Conservation (phyloP, 2,888 invertebrate genomes). For the Microctonus brassicae region DNA sequence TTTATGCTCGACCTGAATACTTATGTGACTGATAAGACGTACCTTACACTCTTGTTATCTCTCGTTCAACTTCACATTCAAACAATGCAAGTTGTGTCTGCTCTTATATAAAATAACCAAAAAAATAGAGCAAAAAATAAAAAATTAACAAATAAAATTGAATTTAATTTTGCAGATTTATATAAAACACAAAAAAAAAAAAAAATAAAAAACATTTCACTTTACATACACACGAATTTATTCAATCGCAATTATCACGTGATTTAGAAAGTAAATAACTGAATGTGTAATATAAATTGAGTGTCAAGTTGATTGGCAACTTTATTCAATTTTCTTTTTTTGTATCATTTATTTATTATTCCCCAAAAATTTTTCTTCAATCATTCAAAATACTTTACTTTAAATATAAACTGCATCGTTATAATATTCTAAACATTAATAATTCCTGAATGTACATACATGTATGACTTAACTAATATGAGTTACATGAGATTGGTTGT, state of each 20-base stretch:
- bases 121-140: neutral
- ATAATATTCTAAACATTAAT: no score
- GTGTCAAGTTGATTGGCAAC: neutral
- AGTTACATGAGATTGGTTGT: neutral
- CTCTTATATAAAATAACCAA: neutral
- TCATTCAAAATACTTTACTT: no score
- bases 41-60: neutral
- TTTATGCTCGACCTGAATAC: neutral
- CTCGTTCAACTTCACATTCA: neutral
- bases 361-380: no score
- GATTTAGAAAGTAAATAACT: neutral
- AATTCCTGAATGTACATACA: no score
- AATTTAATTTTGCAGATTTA: neutral
- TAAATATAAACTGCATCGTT: no score
- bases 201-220: neutral
- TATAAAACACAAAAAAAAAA: neutral
- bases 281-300: neutral
- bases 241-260: neutral
- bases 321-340: no score
- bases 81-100: neutral
- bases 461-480: neutral
- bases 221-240: neutral
- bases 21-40: constrained; percentile 1
- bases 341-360: no score
- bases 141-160: neutral